Conservation (phyloP, 2,888 invertebrate species). For the Thereva nobilitata region DNA sequence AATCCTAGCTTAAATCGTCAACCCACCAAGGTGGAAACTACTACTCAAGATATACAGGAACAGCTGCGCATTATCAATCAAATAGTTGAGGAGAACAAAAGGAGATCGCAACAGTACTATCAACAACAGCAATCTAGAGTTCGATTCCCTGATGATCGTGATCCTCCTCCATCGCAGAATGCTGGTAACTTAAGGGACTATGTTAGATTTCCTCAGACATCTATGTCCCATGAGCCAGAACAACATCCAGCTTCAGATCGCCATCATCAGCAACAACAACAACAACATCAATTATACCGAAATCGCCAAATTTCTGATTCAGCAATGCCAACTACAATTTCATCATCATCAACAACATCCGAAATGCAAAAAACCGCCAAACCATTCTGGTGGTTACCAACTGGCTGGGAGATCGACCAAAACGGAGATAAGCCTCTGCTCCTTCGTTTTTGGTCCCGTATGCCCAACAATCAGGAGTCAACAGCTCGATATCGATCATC, state of each 20-base stretch:
- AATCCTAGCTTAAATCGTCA: background rate
- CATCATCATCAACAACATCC: slow-evolving; percentile 39
- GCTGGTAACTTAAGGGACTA: slow-evolving; percentile 19
- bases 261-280: background rate
- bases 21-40: slow-evolving; percentile 5
- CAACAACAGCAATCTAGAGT: slow-evolving; percentile 13
- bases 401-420: slow-evolving; percentile 52
- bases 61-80: slow-evolving; percentile 40
- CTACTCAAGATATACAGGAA: slow-evolving; percentile 35
- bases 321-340: slow-evolving; percentile 1
- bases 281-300: slow-evolving; percentile 8
- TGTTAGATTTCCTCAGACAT: slow-evolving; percentile 39
- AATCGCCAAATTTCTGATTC: slow-evolving; percentile 3
- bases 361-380: slow-evolving; percentile 40
- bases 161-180: background rate
- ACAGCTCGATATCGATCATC: slow-evolving; percentile 7
- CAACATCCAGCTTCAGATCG: background rate
- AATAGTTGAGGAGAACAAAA: slow-evolving; percentile 42
- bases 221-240: slow-evolving; percentile 2
- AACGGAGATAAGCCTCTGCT: slow-evolving; percentile 51
- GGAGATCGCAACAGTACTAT: slow-evolving; percentile 13
- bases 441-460: slow-evolving; percentile 52
- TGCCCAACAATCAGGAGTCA: slow-evolving; percentile 38
- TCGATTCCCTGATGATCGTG: slow-evolving; percentile 30
- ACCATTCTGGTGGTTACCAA: slow-evolving; percentile 57